Evolutionary conservation across 2,797 vertebrate genomes (phyloP).

Genomic region (Gadopsis marmoratus): DNA sequence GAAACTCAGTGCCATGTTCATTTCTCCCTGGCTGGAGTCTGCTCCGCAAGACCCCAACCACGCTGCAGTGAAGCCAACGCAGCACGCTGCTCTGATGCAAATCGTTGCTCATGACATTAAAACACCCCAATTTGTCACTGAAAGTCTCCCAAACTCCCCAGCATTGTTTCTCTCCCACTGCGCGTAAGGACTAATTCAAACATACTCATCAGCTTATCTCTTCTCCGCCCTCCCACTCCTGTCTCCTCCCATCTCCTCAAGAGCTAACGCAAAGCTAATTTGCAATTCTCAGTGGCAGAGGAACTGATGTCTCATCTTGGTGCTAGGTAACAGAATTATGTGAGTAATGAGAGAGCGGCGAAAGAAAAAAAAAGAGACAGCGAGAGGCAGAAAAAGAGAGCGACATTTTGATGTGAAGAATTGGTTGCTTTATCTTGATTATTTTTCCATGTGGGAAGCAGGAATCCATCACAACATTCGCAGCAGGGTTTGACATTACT

Average conservation of each 20-base stretch:
- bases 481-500: slow-evolving; percentile 30
- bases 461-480: slow-evolving; percentile 31
- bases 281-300: slow-evolving; percentile 78
- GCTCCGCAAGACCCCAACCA: slow-evolving; percentile 23
- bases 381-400: slow-evolving; percentile 22
- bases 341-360: slow-evolving; percentile 68
- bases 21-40: slow-evolving; percentile 48
- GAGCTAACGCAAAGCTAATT: slow-evolving; percentile 83
- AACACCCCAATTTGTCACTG: slow-evolving; percentile 69
- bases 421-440: slow-evolving; percentile 59
- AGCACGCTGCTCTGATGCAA: slow-evolving; percentile 46
- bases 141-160: slow-evolving; percentile 64
- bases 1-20: slow-evolving; percentile 45
- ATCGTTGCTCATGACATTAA: slow-evolving; percentile 57
- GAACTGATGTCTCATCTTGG: slow-evolving; percentile 80
- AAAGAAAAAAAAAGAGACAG: slow-evolving; percentile 34
- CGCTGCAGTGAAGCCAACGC: slow-evolving; percentile 42
- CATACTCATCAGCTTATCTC: slow-evolving; percentile 77
- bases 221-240: slow-evolving; percentile 71
- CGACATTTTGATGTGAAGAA: slow-evolving; percentile 51
- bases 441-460: slow-evolving; percentile 44
- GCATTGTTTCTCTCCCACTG: slow-evolving; percentile 65
- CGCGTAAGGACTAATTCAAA: slow-evolving; percentile 70
- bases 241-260: slow-evolving; percentile 81
- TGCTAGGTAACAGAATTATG: slow-evolving; percentile 80